Base-by-base conservation (phyloP, 2,797 vertebrate species). In the Masticophis lateralis region DNA sequence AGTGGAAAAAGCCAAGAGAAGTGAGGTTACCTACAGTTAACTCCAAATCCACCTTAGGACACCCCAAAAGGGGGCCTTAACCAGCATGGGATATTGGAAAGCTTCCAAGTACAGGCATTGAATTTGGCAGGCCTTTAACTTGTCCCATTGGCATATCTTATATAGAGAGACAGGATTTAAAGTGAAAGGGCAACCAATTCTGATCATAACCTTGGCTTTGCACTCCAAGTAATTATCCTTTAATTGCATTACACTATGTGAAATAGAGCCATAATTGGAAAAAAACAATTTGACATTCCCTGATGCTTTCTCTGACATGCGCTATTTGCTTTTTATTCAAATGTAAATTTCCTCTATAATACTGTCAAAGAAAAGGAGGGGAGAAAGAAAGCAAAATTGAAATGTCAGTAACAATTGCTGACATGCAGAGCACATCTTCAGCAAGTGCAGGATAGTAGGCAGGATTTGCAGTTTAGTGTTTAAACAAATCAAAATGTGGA, bases 401-500 rank as follows among this genome's bases (percentile, higher is more conserved):
- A 99, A 99, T 98, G 98, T 99, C 99, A 99, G 98, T 98, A 98
- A 98, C 98, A 98, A 99, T 99, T 98, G 98, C 98, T 98, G 98
- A 98, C 98, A 98, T 97, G 97, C 96, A 95, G 97, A 97, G 97
- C 97, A 97, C 97, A 97, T 97, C 97, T 98, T 96, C 98, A 98
- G 95, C 96, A 97, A 22, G 74, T 63, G 87, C 69, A 96, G 95
- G 94, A 94, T 95, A 91, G 94, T 90, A 96, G 97, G 91, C 93
- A 95, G 91, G 93, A 91, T 94, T 97, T 96, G 93, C 57, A 95
- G 94, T 95, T 93, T 87, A 91, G 90, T 20, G 18, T 91, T 95
- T 91, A 4, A 88, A 94, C 87, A 95, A 95, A 97, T 86, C 22
- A 83, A 93, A 92, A 96, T 95, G 89, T 93, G 92, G 96, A 97